These are phyloP conservation scores for Ceratitis capitata DNA, from an alignment of 1,140 invertebrate genomes.

Conservation along the genomic window DNA sequence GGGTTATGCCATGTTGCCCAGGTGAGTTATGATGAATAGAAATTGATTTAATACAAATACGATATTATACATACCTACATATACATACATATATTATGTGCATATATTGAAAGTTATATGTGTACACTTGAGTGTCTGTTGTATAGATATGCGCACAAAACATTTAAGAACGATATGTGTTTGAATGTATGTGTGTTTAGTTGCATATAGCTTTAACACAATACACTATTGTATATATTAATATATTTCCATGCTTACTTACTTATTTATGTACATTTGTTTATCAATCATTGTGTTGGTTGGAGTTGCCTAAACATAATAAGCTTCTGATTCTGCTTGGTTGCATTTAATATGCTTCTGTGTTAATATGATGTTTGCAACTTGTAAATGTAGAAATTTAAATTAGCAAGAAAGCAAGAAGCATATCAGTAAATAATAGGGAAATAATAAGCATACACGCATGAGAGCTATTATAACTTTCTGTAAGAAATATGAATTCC, in stretches of 20 bases:
- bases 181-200: no score
- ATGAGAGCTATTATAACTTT: background rate
- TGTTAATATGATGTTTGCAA: background rate
- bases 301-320: background rate
- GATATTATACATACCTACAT: background rate
- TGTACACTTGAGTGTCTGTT: background rate
- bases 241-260: background rate
- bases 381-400: no score
- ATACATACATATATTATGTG: background rate
- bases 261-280: background rate
- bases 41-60: background rate
- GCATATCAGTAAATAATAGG: background rate
- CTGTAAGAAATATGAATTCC: no score
- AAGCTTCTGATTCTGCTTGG: conserved; percentile 51
- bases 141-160: no score
- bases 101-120: background rate
- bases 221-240: background rate
- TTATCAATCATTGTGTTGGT: background rate
- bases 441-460: no score
- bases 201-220: no score
- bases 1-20: conserved; percentile 67
- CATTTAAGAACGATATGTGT: no score
- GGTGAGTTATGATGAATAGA: conserved; percentile 55
- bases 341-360: conserved; percentile 46
- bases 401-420: background rate